phyloP scores from a whole-genome alignment of 2,888 invertebrate genomes.

The Rugalucina vietnamica region DNA sequence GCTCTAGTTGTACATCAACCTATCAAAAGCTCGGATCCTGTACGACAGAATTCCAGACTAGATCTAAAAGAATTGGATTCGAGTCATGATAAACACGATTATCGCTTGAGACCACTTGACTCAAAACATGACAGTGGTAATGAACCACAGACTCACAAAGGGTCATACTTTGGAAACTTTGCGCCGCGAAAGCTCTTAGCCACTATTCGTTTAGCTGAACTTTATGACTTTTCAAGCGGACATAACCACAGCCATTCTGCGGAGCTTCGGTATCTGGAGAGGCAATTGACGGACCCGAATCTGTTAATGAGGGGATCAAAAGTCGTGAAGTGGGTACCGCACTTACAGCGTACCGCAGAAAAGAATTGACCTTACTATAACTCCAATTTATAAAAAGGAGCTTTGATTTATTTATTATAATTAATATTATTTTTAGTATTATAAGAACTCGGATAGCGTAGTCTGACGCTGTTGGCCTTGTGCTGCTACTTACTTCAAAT shows the following conservation, averaged over 20 bases:
- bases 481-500: background rate
- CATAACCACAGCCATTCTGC: background rate
- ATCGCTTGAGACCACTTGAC: background rate
- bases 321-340: constrained; percentile 40
- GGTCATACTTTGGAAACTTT: background rate
- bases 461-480: background rate
- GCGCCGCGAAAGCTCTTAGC: background rate
- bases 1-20: constrained; percentile 54
- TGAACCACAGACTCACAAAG: background rate
- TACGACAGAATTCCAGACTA: background rate
- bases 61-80: background rate
- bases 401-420: background rate
- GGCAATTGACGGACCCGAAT: background rate
- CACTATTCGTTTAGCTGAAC: background rate
- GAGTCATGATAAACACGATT: background rate
- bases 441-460: background rate
- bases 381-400: background rate
- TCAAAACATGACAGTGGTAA: background rate
- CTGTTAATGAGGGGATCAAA: constrained; percentile 5
- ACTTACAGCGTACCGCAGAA: constrained; percentile 35
- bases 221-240: background rate
- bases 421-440: background rate
- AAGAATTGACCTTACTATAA: background rate
- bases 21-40: constrained; percentile 16
- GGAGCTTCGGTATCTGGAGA: background rate